phyloP scores from a whole-genome alignment of 1,140 invertebrate species.

The Caenorhabditis latens region DNA sequence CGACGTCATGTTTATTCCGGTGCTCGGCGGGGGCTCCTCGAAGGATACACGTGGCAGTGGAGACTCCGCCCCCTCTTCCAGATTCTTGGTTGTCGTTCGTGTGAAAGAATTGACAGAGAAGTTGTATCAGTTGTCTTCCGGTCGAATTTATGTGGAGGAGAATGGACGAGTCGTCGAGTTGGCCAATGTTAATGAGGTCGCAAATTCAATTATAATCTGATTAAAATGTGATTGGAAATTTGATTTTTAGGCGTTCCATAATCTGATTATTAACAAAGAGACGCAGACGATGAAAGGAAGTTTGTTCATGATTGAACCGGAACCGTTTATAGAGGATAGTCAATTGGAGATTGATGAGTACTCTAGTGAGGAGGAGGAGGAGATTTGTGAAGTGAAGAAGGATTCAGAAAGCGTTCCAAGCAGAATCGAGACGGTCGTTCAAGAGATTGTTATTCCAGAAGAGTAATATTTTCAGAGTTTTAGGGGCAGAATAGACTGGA shows the following conservation, averaged over 20 bases:
- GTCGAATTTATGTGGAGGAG: constrained; percentile 13
- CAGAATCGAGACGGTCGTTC: background rate
- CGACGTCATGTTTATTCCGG: constrained; percentile 14
- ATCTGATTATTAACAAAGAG: constrained; percentile 4
- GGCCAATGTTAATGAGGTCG: constrained; percentile 7
- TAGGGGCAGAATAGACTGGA: background rate
- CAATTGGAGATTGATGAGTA: background rate
- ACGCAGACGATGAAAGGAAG: background rate
- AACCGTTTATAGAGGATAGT: constrained; percentile 25
- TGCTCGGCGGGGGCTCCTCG: background rate
- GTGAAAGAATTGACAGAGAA: constrained; percentile 13
- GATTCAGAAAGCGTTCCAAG: background rate
- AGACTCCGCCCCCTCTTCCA: background rate
- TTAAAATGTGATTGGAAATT: background rate
- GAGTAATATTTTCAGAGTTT: background rate
- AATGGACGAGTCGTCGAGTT: constrained; percentile 7
- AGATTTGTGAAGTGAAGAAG: background rate
- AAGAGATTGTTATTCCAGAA: background rate
- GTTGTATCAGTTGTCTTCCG: constrained; percentile 38
- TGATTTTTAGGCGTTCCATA: constrained; percentile 9
- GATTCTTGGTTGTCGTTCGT: constrained; percentile 6
- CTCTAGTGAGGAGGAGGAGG: constrained; percentile 1
- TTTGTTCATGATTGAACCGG: constrained; percentile 30
- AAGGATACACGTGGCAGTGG: no score
- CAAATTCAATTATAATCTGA: background rate